Percentiles rank a stretch among this genome's conserved stretches.
phyloP scores from a whole-genome alignment of 2,797 vertebrate genomes.

The Hypotaenidia philippensis region DNA sequence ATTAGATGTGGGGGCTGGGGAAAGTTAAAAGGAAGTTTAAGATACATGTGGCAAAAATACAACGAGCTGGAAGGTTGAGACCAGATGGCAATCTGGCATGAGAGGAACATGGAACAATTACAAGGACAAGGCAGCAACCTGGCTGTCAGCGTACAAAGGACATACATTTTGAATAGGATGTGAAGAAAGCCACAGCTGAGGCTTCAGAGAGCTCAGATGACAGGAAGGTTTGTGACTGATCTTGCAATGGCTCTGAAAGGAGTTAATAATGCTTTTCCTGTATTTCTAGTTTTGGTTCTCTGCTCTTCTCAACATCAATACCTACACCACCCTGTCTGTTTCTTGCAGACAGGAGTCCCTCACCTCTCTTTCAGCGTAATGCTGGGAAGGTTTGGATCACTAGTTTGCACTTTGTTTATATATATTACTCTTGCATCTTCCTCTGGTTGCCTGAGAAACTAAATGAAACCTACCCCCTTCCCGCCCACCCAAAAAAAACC shows the following conservation, averaged over 20 bases:
- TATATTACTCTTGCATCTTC: not conserved
- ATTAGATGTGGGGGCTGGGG: not conserved
- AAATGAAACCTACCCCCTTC: not conserved
- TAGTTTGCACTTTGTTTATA: not conserved
- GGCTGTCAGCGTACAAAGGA: not conserved
- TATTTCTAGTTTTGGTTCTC: slow-evolving; percentile 17
- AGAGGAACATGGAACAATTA: not conserved
- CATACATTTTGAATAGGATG: not conserved
- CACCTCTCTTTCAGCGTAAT: not conserved
- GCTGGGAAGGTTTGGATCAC: not conserved
- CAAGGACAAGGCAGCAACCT: not conserved
- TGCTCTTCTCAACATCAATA: rapidly evolving
- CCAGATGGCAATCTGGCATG: not conserved
- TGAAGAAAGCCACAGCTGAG: not conserved
- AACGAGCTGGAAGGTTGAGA: not conserved
- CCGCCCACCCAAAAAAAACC: no score
- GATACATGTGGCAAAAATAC: not conserved
- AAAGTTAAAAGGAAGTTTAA: not conserved
- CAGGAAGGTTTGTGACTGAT: not conserved
- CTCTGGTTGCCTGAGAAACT: not conserved
- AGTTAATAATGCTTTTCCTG: not conserved
- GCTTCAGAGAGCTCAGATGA: not conserved
- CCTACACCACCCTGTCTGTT: not conserved
- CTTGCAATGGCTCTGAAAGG: not conserved
- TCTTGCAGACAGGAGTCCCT: not conserved